Base-by-base conservation (phyloP, 2,888 invertebrate species). In the Plagiodera versicolora region DNA sequence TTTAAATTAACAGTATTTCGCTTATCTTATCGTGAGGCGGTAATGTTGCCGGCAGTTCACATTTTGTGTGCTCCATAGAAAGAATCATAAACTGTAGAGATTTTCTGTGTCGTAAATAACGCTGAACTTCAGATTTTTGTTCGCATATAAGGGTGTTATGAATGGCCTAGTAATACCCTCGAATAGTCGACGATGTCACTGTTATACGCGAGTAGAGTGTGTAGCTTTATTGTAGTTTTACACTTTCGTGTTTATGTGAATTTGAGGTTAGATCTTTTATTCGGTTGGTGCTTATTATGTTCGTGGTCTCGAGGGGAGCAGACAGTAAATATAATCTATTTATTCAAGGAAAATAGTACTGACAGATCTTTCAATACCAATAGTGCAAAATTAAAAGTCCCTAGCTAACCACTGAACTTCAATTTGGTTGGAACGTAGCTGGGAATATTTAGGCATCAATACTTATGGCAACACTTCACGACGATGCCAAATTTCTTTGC, bases 1-100 rank as follows among this genome's bases (percentile, higher is more conserved):
- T 60, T 64, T 64, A 61, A 64, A 64, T 64, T 64, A 64, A 59
- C 61, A 56, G 59, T 51, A 51, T 56, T 56, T 45, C 56, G 53
- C 58, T 64, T 64, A 64, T 64, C 64, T 61, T 57, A 59, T 61
- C 64, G 6, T 32, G 44, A 28, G 44, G 9, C 32, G 32, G 39
- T 39, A 39, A 39, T 39, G 39, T 39, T 10, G 10, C 39, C 39
- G 3, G 11, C 39, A 39, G 39, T 14, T 39, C 39, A 39, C 39
- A 39, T n/a, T 39, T 39, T 39, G 39, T 39, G 39, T 39, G 14
- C 39, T 39, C 39, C 39, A 14, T n/a, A 39, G 39, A 14, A 39
- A 39, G 39, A 39, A 39, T 39, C 39, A 39, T 39, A 39, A 39
- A 39, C 39, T 39, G 39, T 14, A 11, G 39, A 39, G 39, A 39